A percentile compares a stretch with the other conserved stretches of the same genome.
These are phyloP conservation scores for Tragelaphus imberbis DNA, from an alignment of 2,113 vertebrate genomes.

Conservation along the genomic window DNA sequence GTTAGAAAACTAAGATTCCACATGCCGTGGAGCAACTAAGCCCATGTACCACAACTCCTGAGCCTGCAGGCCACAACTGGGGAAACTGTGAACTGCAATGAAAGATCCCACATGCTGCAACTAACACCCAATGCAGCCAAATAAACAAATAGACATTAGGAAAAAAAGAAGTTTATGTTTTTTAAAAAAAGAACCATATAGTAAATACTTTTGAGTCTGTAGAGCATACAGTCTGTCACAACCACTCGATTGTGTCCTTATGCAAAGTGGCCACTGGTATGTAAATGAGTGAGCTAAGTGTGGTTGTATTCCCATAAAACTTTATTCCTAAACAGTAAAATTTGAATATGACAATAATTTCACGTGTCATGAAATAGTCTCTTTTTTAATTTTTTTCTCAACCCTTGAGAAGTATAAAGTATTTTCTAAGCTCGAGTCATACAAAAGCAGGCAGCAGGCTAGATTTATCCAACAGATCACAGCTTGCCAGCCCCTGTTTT, in stretches of 20 bases:
- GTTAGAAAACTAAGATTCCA: neutral
- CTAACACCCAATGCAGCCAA: neutral
- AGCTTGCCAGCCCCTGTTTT: neutral
- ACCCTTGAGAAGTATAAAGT: neutral
- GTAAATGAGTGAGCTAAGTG: neutral
- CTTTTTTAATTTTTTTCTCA: neutral
- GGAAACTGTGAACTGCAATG: neutral
- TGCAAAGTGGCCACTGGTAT: neutral
- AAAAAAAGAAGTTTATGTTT: neutral
- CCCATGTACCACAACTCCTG: neutral
- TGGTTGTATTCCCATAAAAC: neutral
- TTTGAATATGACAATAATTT: slow-evolving; percentile 8
- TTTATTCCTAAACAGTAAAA: neutral
- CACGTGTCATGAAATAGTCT: neutral
- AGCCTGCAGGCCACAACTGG: neutral
- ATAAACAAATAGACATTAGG: neutral
- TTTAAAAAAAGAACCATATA: neutral
- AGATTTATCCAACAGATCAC: neutral
- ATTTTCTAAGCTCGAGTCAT: neutral
- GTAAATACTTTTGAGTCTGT: neutral
- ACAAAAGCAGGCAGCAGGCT: neutral
- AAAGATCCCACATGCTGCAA: neutral
- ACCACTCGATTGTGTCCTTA: neutral
- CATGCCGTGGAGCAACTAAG: neutral
- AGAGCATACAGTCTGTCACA: neutral